Evolutionary conservation across 2,113 vertebrate genomes (phyloP).

Genomic region (Scomber scombrus): DNA sequence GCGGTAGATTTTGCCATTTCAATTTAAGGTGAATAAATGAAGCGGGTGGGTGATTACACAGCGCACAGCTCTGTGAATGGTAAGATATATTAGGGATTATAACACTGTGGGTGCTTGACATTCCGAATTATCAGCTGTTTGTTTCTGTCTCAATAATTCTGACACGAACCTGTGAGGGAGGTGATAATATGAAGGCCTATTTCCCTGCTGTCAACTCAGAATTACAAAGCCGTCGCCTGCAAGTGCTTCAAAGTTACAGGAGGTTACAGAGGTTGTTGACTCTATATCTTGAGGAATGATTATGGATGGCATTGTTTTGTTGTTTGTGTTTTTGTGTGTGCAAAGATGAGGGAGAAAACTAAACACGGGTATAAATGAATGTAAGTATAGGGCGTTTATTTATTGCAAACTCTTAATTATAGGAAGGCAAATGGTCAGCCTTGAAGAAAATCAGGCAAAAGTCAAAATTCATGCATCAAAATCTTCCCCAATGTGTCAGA

Average conservation of each 20-base stretch:
- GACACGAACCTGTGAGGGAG: conserved; percentile 20
- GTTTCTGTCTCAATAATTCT: conserved; percentile 28
- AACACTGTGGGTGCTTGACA: conserved; percentile 30
- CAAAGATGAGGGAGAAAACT: not conserved
- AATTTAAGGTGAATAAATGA: conserved; percentile 24
- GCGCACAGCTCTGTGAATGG: not conserved
- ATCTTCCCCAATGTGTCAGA: too few species aligned
- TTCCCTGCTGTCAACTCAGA: conserved; percentile 17
- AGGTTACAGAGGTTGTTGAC: conserved; percentile 12
- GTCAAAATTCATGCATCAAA: too few species aligned
- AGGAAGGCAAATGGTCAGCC: not conserved
- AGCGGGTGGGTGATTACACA: conserved; percentile 26
- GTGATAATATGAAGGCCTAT: conserved; percentile 4
- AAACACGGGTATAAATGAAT: not conserved
- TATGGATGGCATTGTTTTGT: not conserved
- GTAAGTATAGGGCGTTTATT: not conserved
- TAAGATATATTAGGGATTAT: conserved; percentile 31
- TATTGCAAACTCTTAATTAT: not conserved
- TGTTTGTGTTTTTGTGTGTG: not conserved
- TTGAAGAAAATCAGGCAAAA: not conserved
- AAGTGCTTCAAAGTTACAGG: conserved; percentile 15
- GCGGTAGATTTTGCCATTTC: not conserved
- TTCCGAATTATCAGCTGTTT: conserved; percentile 52
- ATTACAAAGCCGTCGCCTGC: not conserved
- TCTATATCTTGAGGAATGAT: conserved; percentile 9